phyloP scores from a whole-genome alignment of 2,888 invertebrate genomes.

The Orthonychiurus folsomi region DNA sequence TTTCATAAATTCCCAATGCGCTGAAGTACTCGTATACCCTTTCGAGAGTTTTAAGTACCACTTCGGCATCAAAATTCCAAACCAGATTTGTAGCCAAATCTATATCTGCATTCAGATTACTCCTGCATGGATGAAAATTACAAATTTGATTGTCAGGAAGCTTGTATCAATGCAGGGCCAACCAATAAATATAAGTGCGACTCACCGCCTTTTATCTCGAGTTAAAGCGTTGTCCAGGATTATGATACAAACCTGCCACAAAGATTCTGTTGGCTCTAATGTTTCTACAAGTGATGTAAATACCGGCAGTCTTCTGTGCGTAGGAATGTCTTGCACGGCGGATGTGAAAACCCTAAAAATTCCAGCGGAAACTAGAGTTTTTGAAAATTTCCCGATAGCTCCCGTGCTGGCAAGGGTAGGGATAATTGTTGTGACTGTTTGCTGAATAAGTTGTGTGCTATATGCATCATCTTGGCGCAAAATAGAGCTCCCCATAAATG shows the following conservation, averaged over 20 bases:
- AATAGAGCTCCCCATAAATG: conserved; percentile 92
- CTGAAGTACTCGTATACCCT: conserved; percentile 58
- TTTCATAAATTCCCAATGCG: conserved; percentile 55
- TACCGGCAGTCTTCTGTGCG: conserved; percentile 74
- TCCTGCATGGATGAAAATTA: conserved; percentile 29
- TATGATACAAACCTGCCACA: conserved; percentile 47
- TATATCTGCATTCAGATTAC: conserved; percentile 36
- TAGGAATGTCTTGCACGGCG: conserved; percentile 82
- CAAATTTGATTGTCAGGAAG: no score
- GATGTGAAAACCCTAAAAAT: conserved; percentile 72
- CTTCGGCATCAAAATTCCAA: conserved; percentile 56
- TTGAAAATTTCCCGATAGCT: conserved; percentile 18
- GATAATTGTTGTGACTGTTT: conserved; percentile 79
- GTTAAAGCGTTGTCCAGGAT: conserved; percentile 45
- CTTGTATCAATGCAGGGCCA: no score
- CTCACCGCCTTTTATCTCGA: conserved; percentile 41
- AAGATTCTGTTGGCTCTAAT: conserved; percentile 47
- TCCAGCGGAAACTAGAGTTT: conserved; percentile 32
- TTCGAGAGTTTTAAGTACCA: conserved; percentile 57
- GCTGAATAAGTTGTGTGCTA: conserved; percentile 84
- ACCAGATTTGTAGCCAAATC: conserved; percentile 54
- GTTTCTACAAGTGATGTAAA: conserved; percentile 62
- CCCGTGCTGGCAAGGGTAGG: conserved; percentile 63
- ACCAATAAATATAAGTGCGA: neutral
- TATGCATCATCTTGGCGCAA: conserved; percentile 88